Evolutionary conservation across 2,888 invertebrate genomes (phyloP), one percentile per base, ranked within the genome.

Genomic region (Hydropsyche betteni): DNA sequence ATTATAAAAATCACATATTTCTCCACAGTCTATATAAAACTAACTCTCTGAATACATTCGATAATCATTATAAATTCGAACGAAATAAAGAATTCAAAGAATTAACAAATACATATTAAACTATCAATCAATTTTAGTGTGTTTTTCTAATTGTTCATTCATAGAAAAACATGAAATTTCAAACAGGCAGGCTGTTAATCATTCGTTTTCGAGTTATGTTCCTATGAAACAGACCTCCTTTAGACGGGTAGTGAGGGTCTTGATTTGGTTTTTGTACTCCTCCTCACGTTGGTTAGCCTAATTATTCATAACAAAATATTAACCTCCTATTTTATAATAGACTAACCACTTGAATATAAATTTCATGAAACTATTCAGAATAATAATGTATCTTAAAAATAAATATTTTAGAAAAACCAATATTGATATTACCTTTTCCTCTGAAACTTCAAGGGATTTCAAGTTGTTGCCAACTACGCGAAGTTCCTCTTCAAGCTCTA

Each of bases 391-490:
- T 24, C 24, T 24, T 24, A 24, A 24, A 24, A 55, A 69, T 76
- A 80, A 50, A 51, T 24, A 52, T 74, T 34, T 6, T 75, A 44
- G 73, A 72, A 44, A 73, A 70, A 70, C 14, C 14, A 70, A 55
- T 53, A 75, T 64, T 69, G 34, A 69, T 78, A 75, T 76, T 93
- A 98, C 98, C 96, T 98, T 99, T 90, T 98, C 98, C 90, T 99
- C 98, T 84, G 97, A 97, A 86, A 99, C 98, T 91, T 99, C 99
- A 86, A 99, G 94, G 86, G 99, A 99, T 90, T 99, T 99, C 91
- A 99, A 91, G 93, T 99, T 99, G 94, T 99, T 99, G 86, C 99
- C 99, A 87, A 99, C 99, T 84, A 99, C 99, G 87, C 98, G 96
- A 87, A 99, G 92, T 89, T 99, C 99, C 87, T 99, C 99, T 88